Evolutionary conservation across 2,888 invertebrate species (phyloP), one percentile per base, ranked within the genome.

Genomic region (Halocaridina rubra): DNA sequence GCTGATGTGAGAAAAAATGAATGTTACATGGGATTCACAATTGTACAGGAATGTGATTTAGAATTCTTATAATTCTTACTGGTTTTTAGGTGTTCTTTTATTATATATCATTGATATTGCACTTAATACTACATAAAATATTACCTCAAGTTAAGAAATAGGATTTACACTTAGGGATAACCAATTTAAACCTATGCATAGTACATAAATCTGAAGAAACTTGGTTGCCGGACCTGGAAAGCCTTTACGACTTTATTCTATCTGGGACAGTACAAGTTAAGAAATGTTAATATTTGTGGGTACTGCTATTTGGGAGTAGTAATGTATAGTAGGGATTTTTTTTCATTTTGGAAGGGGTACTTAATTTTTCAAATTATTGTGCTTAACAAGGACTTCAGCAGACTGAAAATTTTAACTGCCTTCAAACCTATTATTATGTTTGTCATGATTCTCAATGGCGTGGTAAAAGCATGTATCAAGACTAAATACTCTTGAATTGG

Each of bases 161-260:
- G 33, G 27, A 53, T 46, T 13, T 69, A 69, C n/a, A 30, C 32
- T 30, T 69, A 69, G 7, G 32, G 29, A 0, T 30, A 30, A n/a
- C n/a, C n/a, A 3, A 74, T 53, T 39, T 74, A 72, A 5, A 53
- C 27, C 22, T 22, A 74, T 74, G 33, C 46, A 33, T 74, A 24
- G 69, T 39, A 24, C 19, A 61, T 33, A 33, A 61, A 19, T 7
- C 19, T 10, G 53, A 13, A 19, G 7, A 59, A 72, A 72, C 39
- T 27, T 72, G 32, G 33, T 71, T 46, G 53, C 71, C 61, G 57
- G 72, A 57, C 80, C 71, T 29, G 67, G n/a, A 30, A 80, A 80
- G 72, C 57, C 59, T 72, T 53, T 53, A 53, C 53, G 16, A n/a
- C 53, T 53, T n/a, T 3, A 53, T 2, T 53, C 53, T 53, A 19